Percentiles rank a stretch among this genome's conserved stretches.
These are phyloP conservation scores for Sebastes iracundus DNA, from an alignment of 2,797 vertebrate genomes.

Conservation along the genomic window DNA sequence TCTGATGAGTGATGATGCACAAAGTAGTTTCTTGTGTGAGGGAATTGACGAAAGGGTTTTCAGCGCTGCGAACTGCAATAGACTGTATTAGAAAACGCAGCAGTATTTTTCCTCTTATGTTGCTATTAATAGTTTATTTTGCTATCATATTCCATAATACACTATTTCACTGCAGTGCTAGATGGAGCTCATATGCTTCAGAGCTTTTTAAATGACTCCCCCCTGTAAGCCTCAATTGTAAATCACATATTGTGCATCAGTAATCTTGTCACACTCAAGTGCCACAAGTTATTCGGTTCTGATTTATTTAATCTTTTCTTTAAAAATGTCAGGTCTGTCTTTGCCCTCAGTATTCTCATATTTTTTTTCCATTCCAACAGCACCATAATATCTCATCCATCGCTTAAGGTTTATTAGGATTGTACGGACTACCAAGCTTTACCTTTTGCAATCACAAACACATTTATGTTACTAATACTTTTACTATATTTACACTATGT, in stretches of 20 bases:
- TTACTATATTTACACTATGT: not conserved
- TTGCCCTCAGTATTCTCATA: not conserved
- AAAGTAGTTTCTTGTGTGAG: not conserved
- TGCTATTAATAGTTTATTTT: not conserved
- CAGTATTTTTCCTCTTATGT: not conserved
- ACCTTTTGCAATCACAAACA: not conserved
- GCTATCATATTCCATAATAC: conserved; percentile 8
- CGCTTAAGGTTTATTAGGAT: not conserved
- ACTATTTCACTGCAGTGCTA: conserved; percentile 14
- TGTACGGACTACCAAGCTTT: not conserved
- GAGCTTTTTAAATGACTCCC: conserved; percentile 5
- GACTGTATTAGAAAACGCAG: not conserved
- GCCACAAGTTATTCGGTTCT: not conserved
- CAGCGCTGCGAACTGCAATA: not conserved
- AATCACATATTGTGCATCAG: conserved; percentile 8
- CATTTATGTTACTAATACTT: not conserved
- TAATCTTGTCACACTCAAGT: conserved; percentile 14
- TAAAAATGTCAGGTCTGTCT: not conserved
- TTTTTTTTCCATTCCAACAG: not conserved
- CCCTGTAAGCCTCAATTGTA: not conserved
- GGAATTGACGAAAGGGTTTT: conserved; percentile 6
- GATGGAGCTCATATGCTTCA: conserved; percentile 1
- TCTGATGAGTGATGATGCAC: conserved; percentile 52
- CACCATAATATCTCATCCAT: not conserved
- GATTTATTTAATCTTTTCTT: not conserved